Base-by-base conservation (phyloP, 2,113 vertebrate species). In the Bagarius yarrelli region DNA sequence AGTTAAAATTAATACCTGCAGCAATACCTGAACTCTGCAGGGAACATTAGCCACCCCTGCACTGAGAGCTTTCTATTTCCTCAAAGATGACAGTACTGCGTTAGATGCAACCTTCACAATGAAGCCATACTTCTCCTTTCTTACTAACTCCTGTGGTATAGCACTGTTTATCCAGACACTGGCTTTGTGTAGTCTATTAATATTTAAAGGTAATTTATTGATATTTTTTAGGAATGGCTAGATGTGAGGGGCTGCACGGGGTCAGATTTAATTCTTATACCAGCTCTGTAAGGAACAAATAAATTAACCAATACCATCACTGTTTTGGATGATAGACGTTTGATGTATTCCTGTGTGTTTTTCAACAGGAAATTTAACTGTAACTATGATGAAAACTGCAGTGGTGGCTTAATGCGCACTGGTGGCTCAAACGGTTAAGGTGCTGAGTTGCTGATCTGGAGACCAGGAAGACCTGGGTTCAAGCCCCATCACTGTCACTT, bases 91-190 rank as follows among this genome's bases (percentile, higher is more conserved):
- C n/a, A 50, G n/a, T 15, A 27, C n/a, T n/a, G 50, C 44, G 50
- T 70, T 70, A 70, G 40, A 9, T 70, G 15, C 14, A 70, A 50
- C 40, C 25, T 15, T 27, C 5, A 44, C 2, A 70, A 70, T 27
- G 15, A 70, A 70, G 67, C 44, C 67, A 25, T 70, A 15, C 8
- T 16, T 2, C 15, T 70, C 40, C 47, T 13, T 70, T n/a, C 44
- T 44, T 50, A n/a, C n/a, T n/a, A 70, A 47, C 66, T 70, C 40
- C 66, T 70, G 40, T 70, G 67, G n/a, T 50, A 50, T 50, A 27
- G 12, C 40, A 70, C 47, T 70, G 40, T 70, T 70, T 70, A 47
- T 47, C 66, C n/a, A 27, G 40, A 16, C n/a, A 50, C 23, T 70
- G n/a, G n/a, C 44, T 70, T 70, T 47, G 40, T 69, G 23, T 25